Conservation (phyloP, 2,888 invertebrate genomes). For the Lasiommata megera region DNA sequence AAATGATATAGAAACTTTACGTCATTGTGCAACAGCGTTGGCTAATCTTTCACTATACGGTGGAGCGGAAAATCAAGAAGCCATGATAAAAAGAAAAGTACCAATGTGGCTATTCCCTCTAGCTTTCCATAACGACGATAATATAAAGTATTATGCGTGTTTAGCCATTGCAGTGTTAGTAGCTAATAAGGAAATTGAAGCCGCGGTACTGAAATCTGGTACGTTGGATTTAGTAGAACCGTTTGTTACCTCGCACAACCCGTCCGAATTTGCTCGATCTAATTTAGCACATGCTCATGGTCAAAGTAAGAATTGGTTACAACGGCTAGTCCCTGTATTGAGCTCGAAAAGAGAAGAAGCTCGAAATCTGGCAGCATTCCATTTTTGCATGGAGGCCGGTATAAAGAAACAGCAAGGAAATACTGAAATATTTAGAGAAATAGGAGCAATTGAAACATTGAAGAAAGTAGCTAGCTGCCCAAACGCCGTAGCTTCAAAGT, state of each 20-base stretch:
- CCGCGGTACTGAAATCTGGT: conserved; percentile 97
- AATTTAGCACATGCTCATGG: conserved; percentile 97
- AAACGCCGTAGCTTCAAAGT: conserved; percentile 98
- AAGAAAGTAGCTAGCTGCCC: conserved; percentile 98
- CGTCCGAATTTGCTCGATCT: conserved; percentile 95
- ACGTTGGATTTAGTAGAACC: conserved; percentile 98
- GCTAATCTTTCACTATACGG: conserved; percentile 98
- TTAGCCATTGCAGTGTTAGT: conserved; percentile 97
- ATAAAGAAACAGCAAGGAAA: conserved; percentile 97
- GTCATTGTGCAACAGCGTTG: conserved; percentile 98
- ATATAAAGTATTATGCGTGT: conserved; percentile 99
- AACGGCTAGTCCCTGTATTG: conserved; percentile 95
- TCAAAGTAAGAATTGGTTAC: conserved; percentile 97
- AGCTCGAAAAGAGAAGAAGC: conserved; percentile 98
- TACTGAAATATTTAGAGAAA: conserved; percentile 94
- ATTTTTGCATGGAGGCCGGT: conserved; percentile 99
- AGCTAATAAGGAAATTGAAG: conserved; percentile 98
- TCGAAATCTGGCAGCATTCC: conserved; percentile 97
- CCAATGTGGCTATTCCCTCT: conserved; percentile 98
- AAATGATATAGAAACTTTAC: conserved; percentile 93
- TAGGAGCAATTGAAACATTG: conserved; percentile 96
- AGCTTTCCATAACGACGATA: conserved; percentile 97
- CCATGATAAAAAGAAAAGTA: conserved; percentile 96
- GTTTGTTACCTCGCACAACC: conserved; percentile 96
- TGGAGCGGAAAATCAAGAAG: conserved; percentile 97